Evolutionary conservation across 2,888 invertebrate species (phyloP).

Genomic region (Parnassius apollo): DNA sequence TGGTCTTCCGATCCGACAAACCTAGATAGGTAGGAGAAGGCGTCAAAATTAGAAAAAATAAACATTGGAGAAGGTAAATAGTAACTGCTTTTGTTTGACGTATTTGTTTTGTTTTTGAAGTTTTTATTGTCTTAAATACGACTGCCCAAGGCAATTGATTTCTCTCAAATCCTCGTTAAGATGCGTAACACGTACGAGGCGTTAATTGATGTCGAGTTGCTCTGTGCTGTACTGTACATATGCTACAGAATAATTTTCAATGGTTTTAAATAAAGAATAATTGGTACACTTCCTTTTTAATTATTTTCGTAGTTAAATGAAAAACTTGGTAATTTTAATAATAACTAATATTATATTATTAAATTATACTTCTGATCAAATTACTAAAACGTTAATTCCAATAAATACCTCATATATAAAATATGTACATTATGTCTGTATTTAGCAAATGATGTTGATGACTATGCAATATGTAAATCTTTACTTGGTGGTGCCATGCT

Average conservation of each 20-base stretch:
- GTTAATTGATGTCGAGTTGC: constrained; percentile 19
- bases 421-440: too few species aligned
- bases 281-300: too few species aligned
- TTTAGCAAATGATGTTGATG: too few species aligned
- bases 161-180: constrained; percentile 22
- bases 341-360: too few species aligned
- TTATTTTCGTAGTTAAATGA: too few species aligned
- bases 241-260: not conserved
- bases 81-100: constrained; percentile 21
- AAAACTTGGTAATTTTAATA: too few species aligned
- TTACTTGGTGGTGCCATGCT: too few species aligned
- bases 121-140: constrained; percentile 25
- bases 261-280: not conserved
- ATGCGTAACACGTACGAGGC: constrained; percentile 17
- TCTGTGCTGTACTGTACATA: not conserved
- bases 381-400: too few species aligned
- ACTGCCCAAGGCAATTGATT: constrained; percentile 18
- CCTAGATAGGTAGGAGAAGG: constrained; percentile 5
- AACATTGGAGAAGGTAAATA: constrained; percentile 22
- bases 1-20: too few species aligned
- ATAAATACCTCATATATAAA: too few species aligned
- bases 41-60: constrained; percentile 25
- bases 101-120: constrained; percentile 18
- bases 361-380: too few species aligned
- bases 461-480: too few species aligned